Conservation (phyloP, 2,888 invertebrate genomes). For the Anodontia alba region DNA sequence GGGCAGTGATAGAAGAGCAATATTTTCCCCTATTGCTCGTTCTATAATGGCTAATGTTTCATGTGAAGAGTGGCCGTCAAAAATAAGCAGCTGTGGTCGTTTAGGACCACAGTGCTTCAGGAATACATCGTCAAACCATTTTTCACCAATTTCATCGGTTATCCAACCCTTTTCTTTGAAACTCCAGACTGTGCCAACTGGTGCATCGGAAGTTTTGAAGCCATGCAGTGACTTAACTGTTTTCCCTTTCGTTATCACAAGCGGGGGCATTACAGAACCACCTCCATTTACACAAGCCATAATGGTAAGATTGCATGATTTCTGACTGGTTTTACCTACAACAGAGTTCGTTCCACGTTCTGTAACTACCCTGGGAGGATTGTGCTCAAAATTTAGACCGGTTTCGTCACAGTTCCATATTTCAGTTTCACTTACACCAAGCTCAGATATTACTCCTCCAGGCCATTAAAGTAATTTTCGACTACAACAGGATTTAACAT, state of each 20-base stretch:
- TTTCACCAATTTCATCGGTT: background rate
- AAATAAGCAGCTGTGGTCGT: background rate
- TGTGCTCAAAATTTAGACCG: background rate
- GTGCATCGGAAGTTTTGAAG: background rate
- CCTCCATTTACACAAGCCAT: background rate
- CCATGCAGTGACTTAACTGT: background rate
- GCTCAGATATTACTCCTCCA: background rate
- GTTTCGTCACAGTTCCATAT: conserved; percentile 2
- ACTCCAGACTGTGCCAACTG: background rate
- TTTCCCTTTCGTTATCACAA: background rate
- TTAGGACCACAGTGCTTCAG: conserved; percentile 3
- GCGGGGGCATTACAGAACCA: background rate
- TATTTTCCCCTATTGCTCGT: background rate
- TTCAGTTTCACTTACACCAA: background rate
- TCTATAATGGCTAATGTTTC: background rate
- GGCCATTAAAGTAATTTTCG: background rate
- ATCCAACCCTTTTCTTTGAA: background rate
- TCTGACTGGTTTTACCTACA: background rate
- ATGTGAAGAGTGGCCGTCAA: background rate
- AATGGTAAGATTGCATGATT: background rate
- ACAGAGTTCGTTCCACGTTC: background rate
- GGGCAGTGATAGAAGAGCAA: background rate
- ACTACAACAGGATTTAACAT: background rate
- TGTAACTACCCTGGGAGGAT: background rate
- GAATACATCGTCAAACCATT: conserved; percentile 3